Evolutionary conservation across 2,113 vertebrate species (phyloP), one percentile per base, ranked within the genome.

Genomic region (Hydropotes inermis): DNA sequence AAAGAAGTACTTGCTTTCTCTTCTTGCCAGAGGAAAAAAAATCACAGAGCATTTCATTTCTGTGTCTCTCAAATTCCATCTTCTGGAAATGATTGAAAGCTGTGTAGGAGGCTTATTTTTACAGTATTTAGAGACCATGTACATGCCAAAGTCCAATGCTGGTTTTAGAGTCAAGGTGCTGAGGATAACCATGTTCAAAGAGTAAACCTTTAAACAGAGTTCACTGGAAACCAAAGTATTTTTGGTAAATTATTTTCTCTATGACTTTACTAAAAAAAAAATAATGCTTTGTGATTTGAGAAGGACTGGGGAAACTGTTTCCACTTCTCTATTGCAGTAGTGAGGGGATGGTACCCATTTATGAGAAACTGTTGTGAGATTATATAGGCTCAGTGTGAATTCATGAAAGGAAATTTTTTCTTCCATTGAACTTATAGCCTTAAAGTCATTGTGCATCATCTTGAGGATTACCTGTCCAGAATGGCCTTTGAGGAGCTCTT

Each of bases 401-500:
- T 85, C 14, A 45, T 55, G 16, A 79, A 85, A 96, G 47, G 33
- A 52, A 74, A 47, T 12, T 23, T 47, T 78, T 89, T 88, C 43
- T 52, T 30, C 28, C 21, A 61, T 79, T 88, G 76, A 45, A 57
- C 15, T 67, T 74, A n/a, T 15, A 45, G 16, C 15, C 74, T 14
- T 45, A 52, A 93, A 93, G 61, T 33, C 21, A 9, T 28, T 33
- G 74, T 45, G 47, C 1, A 0, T 50, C 11, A 7, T 12, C 36
- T 89, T 84, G 30, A 47, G 55, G 78, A 33, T 43, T 52, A 55
- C 17, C 47, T 55, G 39, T 85, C 54, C 16, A 47, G 45, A 47
- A 89, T 96, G 87, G 88, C 78, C 8, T 97, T 97, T 55, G 90
- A 81, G 54, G 94, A 95, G n/a, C 78, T 97, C 23, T 70, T 98